Evolutionary conservation across 1,140 invertebrate genomes (phyloP).

Genomic region (Phortica variegata): DNA sequence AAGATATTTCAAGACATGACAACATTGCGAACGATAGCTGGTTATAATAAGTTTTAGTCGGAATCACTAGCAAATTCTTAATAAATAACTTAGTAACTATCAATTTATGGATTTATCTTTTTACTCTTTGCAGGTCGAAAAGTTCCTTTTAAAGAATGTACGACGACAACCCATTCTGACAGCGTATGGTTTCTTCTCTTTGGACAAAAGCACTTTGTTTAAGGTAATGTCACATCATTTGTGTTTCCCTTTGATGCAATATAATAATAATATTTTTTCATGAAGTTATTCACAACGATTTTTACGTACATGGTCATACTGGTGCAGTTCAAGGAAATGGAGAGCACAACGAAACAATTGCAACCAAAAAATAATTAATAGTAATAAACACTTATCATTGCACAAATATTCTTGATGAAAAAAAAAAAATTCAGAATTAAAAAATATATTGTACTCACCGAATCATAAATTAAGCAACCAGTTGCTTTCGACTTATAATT

Average conservation of each 20-base stretch:
- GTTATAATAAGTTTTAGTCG: too few species aligned
- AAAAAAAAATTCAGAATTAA: background rate
- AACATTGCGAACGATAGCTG: too few species aligned
- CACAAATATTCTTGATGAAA: too few species aligned
- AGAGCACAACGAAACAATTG: conserved; percentile 35
- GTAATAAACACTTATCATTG: conserved; percentile 1
- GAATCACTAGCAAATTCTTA: too few species aligned
- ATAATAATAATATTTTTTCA: background rate
- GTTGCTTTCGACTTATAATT: conserved; percentile 85
- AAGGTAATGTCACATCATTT: too few species aligned
- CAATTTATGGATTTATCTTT: too few species aligned
- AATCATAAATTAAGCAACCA: conserved; percentile 72
- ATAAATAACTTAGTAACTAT: too few species aligned
- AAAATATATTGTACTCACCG: conserved; percentile 62
- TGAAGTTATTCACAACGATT: conserved; percentile 45
- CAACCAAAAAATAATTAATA: conserved; percentile 7
- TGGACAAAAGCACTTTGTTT: conserved; percentile 47
- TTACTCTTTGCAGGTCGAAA: conserved; percentile 32
- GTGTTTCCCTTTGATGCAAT: too few species aligned
- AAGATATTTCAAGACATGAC: too few species aligned
- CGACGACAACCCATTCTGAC: conserved; percentile 45
- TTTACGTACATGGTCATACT: conserved; percentile 52
- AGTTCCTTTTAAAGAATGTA: conserved; percentile 45
- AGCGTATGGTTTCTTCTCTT: conserved; percentile 45
- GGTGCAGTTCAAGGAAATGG: conserved; percentile 50